These are phyloP conservation scores for Enteromius anoplus DNA, from an alignment of 2,797 vertebrate genomes.

Conservation along the genomic window DNA sequence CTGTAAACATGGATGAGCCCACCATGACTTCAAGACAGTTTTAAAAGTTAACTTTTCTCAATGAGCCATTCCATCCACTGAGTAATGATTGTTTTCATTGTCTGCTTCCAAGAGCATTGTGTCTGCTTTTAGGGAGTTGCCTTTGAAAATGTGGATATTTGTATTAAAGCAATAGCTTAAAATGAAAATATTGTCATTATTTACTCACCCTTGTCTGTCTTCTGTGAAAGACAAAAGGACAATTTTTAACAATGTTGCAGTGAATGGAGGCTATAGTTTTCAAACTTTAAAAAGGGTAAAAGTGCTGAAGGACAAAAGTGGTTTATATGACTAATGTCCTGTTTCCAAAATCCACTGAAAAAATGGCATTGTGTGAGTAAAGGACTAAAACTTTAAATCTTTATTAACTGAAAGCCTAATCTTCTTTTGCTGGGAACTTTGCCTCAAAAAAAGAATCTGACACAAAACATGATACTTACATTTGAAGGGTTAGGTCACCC, in stretches of 20 bases:
- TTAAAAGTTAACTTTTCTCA: slow-evolving; percentile 41
- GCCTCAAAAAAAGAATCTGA: neutral
- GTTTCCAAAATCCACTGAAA: neutral
- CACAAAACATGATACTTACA: too few species aligned
- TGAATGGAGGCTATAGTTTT: neutral
- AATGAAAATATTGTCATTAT: slow-evolving; percentile 1
- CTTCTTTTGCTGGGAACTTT: neutral
- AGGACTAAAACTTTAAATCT: neutral
- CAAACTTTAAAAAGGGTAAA: slow-evolving; percentile 15
- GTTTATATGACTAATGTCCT: slow-evolving; percentile 26
- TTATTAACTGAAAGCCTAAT: neutral
- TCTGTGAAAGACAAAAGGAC: slow-evolving; percentile 3
- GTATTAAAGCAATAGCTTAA: slow-evolving; percentile 3
- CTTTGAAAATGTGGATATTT: slow-evolving; percentile 17
- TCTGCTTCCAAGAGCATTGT: slow-evolving; percentile 14
- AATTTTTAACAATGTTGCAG: neutral
- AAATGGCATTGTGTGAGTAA: neutral
- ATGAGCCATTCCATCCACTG: slow-evolving; percentile 18
- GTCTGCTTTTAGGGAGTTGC: slow-evolving; percentile 20
- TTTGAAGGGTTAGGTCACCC: neutral
- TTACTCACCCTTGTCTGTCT: neutral
- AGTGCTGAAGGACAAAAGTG: neutral
- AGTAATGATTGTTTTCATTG: slow-evolving; percentile 28
- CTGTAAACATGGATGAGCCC: slow-evolving; percentile 40
- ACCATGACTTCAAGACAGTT: slow-evolving; percentile 41